Evolutionary conservation across 2,888 invertebrate genomes (phyloP), one percentile per base, ranked within the genome.

Genomic region (Stenoptilia bipunctidactyla): DNA sequence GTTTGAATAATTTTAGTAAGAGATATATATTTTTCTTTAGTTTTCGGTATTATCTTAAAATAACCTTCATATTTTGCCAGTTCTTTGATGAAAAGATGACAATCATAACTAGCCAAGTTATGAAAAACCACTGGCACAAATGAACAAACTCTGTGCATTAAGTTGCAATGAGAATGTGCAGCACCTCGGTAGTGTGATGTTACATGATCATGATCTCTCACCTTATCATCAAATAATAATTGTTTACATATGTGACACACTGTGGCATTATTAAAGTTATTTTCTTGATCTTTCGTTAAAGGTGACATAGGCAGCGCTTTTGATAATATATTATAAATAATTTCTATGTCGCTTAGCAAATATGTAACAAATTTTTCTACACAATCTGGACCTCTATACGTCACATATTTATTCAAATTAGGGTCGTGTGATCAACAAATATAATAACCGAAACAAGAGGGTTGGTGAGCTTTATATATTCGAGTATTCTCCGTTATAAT

Each of bases 61-160:
- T 15, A 1, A 14, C 51, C 49, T 9, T 37, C 39, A 39, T 40
- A 41, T 38, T 41, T 45, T 1, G 30, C 30, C 27, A 50, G 38
- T 38, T 52, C 45, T 42, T 36, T 40, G 10, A 52, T 50, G 40
- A 49, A 50, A 10, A 50, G 30, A 37, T 53, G 53, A 6, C 35
- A 41, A 34, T 53, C 47, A 45, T 53, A 53, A 4, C 45, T 44
- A n/a, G 44, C 15, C 30, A 53, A 27, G 39, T 51, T 52, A 43
- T 52, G 51, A 40, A 53, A 52, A 5, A 52, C 36, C 3, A 55
- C 43, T 1, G 53, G 52, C 10, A 55, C 41, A 13, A 52, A 53
- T 37, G 44, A 15, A 34, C 43, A 40, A 10, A 45, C 42, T 41
- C 15, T 45, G 35, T 38, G 45, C 8, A 27, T 36, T 27, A 54